Conservation (phyloP, 2,113 vertebrate genomes). For the Mobula hypostoma region DNA sequence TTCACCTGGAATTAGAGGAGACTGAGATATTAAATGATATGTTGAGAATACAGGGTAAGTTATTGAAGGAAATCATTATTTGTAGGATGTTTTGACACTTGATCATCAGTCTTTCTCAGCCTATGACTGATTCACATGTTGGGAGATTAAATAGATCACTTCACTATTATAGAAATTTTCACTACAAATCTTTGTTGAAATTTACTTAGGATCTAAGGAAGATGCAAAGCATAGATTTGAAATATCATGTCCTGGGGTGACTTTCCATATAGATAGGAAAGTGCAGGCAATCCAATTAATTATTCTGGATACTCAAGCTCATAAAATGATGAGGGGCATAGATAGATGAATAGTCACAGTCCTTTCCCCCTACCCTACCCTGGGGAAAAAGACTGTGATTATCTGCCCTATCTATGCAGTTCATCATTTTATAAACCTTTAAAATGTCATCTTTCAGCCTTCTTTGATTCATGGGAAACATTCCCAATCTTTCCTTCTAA, state of each 20-base stretch:
- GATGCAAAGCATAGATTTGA: neutral
- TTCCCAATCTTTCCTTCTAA: too few species aligned
- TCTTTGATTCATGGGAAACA: too few species aligned
- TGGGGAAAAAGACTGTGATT: too few species aligned
- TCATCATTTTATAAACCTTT: too few species aligned
- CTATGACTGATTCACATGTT: neutral
- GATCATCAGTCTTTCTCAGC: neutral
- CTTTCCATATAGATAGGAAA: conserved; percentile 2
- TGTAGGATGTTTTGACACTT: neutral
- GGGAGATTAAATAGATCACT: neutral
- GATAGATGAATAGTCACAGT: too few species aligned
- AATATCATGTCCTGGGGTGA: neutral
- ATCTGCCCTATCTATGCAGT: too few species aligned
- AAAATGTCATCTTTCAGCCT: too few species aligned
- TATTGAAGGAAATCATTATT: neutral
- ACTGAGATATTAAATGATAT: neutral
- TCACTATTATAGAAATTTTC: neutral
- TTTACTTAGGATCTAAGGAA: neutral
- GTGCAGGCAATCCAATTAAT: neutral
- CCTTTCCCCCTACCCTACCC: too few species aligned
- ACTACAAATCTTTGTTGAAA: conserved; percentile 17
- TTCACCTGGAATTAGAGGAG: neutral
- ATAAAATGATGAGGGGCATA: too few species aligned
- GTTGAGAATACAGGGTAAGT: neutral
- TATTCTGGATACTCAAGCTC: neutral